Evolutionary conservation across 2,113 vertebrate genomes (phyloP).

Genomic region (Setophaga petechia): DNA sequence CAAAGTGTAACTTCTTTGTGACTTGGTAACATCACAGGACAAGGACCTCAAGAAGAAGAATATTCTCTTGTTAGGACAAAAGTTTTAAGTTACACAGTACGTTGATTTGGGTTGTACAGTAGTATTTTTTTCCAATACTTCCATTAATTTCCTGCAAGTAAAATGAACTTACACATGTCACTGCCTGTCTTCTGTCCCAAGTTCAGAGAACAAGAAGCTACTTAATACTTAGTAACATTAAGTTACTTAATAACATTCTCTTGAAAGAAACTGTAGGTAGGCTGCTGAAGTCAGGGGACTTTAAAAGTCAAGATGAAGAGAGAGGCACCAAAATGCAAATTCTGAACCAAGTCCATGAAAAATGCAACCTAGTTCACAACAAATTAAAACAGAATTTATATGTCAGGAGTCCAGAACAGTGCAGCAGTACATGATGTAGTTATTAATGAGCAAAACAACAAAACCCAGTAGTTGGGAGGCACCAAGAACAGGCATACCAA

Average conservation of each 20-base stretch:
- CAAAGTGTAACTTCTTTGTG: not conserved
- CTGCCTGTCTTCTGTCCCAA: not conserved
- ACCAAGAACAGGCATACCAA: not conserved
- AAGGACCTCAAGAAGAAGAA: not conserved
- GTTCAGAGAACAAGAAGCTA: not conserved
- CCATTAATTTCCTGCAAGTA: not conserved
- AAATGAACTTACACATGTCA: not conserved
- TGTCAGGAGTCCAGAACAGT: not conserved
- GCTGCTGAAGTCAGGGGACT: not conserved
- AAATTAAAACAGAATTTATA: not conserved
- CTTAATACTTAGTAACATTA: not conserved
- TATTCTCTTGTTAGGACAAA: not conserved
- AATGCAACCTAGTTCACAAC: not conserved
- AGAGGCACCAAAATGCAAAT: not conserved
- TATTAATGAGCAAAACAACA: not conserved
- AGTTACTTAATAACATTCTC: not conserved
- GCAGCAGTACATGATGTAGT: not conserved
- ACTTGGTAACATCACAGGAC: not conserved
- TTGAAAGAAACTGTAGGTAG: not conserved
- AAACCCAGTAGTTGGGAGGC: not conserved
- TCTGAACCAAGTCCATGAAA: not conserved
- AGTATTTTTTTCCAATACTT: not conserved
- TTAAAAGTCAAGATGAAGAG: not conserved
- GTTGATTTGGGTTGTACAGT: not conserved
- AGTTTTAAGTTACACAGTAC: not conserved